These are phyloP conservation scores for Sepiola atlantica DNA, from an alignment of 2,888 invertebrate genomes.

Conservation along the genomic window DNA sequence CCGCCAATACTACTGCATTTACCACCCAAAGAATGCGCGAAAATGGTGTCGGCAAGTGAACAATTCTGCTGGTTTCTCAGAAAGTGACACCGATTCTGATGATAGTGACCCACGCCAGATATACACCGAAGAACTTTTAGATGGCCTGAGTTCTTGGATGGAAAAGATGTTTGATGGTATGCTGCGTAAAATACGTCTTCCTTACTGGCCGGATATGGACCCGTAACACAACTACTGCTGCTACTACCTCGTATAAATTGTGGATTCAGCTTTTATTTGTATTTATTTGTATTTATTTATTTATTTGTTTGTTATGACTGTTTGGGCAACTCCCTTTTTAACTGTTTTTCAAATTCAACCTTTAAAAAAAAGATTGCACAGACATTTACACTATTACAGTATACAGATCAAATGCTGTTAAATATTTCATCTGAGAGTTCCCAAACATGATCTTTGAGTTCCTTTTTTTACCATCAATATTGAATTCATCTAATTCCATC, in stretches of 20 bases:
- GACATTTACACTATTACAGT: too few species aligned
- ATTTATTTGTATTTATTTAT: not conserved
- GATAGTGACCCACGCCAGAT: not conserved
- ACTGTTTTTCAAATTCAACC: too few species aligned
- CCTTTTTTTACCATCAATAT: too few species aligned
- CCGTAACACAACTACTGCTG: not conserved
- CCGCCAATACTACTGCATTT: constrained; percentile 98
- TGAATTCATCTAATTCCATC: too few species aligned
- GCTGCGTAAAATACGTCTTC: constrained; percentile 94
- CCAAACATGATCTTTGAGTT: too few species aligned
- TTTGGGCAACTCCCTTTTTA: too few species aligned
- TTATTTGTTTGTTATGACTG: too few species aligned
- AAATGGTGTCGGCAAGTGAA: constrained; percentile 57
- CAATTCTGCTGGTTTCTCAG: not conserved
- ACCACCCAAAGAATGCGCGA: constrained; percentile 80
- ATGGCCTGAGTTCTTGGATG: constrained; percentile 95
- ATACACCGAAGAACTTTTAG: constrained; percentile 74
- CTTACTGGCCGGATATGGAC: constrained; percentile 89
- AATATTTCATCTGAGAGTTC: too few species aligned
- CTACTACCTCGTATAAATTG: not conserved
- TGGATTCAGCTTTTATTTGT: not conserved
- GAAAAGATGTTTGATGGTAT: constrained; percentile 97
- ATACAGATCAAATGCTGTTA: too few species aligned
- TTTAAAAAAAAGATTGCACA: too few species aligned
- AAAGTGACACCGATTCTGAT: constrained; percentile 39